These are phyloP conservation scores for Rafetus swinhoei DNA, from an alignment of 2,113 vertebrate genomes.

Conservation along the genomic window DNA sequence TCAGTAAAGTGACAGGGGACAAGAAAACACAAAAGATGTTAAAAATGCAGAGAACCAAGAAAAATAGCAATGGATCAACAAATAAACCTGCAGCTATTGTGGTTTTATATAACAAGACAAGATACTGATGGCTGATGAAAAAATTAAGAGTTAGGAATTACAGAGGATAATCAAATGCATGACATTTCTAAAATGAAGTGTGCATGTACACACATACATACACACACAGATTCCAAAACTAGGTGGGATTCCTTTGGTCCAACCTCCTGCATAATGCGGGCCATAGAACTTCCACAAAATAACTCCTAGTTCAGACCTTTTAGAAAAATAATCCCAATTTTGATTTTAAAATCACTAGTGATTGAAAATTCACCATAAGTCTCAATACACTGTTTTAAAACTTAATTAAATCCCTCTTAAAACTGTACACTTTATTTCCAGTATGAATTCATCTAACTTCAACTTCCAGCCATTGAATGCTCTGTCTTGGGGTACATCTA, in stretches of 20 bases:
- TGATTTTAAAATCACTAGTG: not conserved
- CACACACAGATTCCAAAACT: not conserved
- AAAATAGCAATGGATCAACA: constrained; percentile 20
- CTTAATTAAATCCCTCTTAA: not conserved
- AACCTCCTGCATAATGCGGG: not conserved
- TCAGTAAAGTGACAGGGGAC: constrained; percentile 28
- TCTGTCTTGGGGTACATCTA: too few relatives aligned
- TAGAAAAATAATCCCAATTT: not conserved
- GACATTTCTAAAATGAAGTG: not conserved
- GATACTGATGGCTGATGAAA: not conserved
- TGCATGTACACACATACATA: not conserved
- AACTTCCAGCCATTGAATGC: not conserved
- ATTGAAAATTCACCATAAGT: not conserved
- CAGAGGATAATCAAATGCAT: not conserved
- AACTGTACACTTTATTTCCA: not conserved
- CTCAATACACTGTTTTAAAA: not conserved
- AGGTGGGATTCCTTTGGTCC: not conserved
- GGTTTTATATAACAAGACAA: not conserved
- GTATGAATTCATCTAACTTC: not conserved
- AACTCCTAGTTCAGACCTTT: not conserved
- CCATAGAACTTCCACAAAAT: not conserved
- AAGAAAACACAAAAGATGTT: constrained; percentile 48
- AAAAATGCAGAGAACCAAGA: constrained; percentile 4
- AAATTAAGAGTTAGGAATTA: not conserved
- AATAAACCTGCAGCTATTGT: not conserved